Percentiles rank a stretch among this genome's conserved stretches.
Evolutionary conservation across 2,888 invertebrate species (phyloP).

Genomic region (Scaptomyza flava): DNA sequence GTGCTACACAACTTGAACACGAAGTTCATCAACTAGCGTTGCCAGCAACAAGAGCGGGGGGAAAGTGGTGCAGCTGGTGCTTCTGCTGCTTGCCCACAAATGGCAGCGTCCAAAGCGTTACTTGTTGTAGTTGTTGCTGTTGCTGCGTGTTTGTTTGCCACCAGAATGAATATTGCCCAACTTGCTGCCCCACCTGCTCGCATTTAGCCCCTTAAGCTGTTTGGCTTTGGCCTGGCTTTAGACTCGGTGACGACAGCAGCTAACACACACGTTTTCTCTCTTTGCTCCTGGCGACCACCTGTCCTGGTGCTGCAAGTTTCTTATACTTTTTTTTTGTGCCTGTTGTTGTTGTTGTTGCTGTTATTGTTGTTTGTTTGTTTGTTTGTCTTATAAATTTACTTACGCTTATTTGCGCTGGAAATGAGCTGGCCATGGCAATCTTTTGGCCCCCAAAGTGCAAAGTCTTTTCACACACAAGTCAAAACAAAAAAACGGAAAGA

Average conservation of each 20-base stretch:
- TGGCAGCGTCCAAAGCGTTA: conserved; percentile 74
- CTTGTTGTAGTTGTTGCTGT: conserved; percentile 48
- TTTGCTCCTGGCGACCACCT: conserved; percentile 56
- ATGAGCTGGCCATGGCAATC: conserved; percentile 59
- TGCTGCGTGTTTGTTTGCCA: conserved; percentile 74
- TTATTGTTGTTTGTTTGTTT: conserved; percentile 60
- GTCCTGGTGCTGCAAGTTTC: conserved; percentile 54
- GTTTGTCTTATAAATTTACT: conserved; percentile 79
- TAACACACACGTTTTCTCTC: conserved; percentile 3
- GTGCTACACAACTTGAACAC: conserved; percentile 80
- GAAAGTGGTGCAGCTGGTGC: neutral
- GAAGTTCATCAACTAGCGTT: conserved; percentile 75
- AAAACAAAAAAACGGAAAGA: conserved; percentile 8
- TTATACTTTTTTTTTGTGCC: conserved; percentile 24
- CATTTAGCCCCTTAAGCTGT: conserved; percentile 54
- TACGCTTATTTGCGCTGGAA: conserved; percentile 77
- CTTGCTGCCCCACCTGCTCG: conserved; percentile 32
- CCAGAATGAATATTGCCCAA: conserved; percentile 75
- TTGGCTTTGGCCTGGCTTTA: conserved; percentile 71
- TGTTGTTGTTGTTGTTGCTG: neutral
- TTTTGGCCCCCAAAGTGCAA: conserved; percentile 56
- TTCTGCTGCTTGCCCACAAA: conserved; percentile 57
- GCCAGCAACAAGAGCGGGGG: neutral
- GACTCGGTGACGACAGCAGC: conserved; percentile 15
- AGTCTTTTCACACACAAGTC: conserved; percentile 23